Evolutionary conservation across 2,888 invertebrate species (phyloP), one percentile per base, ranked within the genome.

Genomic region (Euzetes globulus): DNA sequence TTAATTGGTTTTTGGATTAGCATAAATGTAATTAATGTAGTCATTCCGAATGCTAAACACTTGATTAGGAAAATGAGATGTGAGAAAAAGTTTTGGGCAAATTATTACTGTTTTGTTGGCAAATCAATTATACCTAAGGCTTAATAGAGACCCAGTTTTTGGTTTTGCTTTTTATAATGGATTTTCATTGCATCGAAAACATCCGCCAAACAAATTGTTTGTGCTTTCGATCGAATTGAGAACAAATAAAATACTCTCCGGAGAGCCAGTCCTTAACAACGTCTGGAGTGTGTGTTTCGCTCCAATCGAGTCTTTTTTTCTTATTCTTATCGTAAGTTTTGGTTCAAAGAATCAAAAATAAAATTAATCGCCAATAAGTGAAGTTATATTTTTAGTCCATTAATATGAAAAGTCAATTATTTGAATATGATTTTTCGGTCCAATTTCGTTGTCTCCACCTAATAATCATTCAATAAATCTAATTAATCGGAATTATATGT

Each of bases 81-180:
- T 55, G 55, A 22, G 5, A n/a, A 19, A n/a, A 52, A 19, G 1
- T 52, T 52, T 52, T 52, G 19, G 19, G n/a, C 19, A 19, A 52
- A 19, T 19, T 33, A 33, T 33, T 33, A 7, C 19, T 1, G 9
- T 22, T 55, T 55, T 55, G 55, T 55, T 19, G 33, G n/a, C 37
- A 63, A 33, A 63, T 17, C 29, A n/a, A 29, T 60, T 60, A 29
- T 9, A 63, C 63, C 63, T 33, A 25, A 25, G 63, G 63, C 63
- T 63, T 29, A 17, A n/a, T 33, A 27, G 37, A 63, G 63, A 63
- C 63, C 63, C 63, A 63, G 33, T 63, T 63, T 33, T 33, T 33
- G 6, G 9, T 22, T 55, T 19, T 52, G n/a, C 22, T 33, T 63
- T 63, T 33, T 63, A 63, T 63, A 33, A 63, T 63, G 4, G 4